phyloP scores from a whole-genome alignment of 2,113 vertebrate genomes.

The Boulengeromyrus knoepffleri region DNA sequence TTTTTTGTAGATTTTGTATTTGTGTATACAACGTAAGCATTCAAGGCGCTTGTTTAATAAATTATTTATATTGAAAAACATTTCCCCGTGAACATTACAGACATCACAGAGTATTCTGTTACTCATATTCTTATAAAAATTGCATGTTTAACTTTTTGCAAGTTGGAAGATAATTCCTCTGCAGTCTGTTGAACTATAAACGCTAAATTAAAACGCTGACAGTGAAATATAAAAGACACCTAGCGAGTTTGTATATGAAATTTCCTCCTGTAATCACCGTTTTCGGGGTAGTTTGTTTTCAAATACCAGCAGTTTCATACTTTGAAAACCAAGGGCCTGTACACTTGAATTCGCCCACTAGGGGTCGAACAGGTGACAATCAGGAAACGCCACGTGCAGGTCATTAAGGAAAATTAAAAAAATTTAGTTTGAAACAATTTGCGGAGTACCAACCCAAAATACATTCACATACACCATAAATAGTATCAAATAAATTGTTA shows the following conservation, averaged over 20 bases:
- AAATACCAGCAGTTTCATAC: not conserved
- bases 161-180: not conserved
- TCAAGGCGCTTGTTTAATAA: not conserved
- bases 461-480: not conserved
- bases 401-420: not conserved
- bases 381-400: conserved; percentile 2
- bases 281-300: not conserved
- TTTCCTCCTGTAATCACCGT: not conserved
- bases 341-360: conserved; percentile 50
- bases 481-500: not conserved
- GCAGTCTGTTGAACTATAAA: not conserved
- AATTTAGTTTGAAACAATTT: not conserved
- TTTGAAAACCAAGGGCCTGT: not conserved
- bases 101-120: not conserved
- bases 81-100: not conserved
- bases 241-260: not conserved
- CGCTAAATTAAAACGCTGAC: not conserved
- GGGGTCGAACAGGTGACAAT: conserved; percentile 56
- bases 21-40: not conserved
- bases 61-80: not conserved
- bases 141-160: not conserved
- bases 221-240: not conserved
- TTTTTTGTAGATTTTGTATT: not conserved
- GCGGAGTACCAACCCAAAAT: not conserved
- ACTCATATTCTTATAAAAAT: not conserved